Evolutionary conservation across 2,888 invertebrate genomes (phyloP), one percentile per base, ranked within the genome.

Genomic region (Octonoba sinensis): DNA sequence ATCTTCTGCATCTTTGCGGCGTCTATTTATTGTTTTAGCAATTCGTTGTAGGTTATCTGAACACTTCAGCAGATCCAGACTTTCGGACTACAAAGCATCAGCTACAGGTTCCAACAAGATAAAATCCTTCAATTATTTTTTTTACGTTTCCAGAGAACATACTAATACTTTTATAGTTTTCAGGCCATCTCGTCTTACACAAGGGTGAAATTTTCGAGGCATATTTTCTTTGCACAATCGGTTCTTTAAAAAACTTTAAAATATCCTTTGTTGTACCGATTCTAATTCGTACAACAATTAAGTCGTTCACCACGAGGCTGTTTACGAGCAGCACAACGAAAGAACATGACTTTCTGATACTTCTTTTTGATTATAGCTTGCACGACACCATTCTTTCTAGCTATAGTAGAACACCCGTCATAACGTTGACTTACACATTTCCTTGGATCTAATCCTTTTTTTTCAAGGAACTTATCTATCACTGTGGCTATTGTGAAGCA

Each of bases 161-260:
- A n/a, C n/a, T n/a, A n/a, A 57, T 22, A n/a, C 57, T 22, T 57
- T 57, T 57, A 15, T 54, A 54, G 6, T 54, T 54, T 15, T 54
- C n/a, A 12, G 57, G n/a, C 18, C 57, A 57, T 57, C 57, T 12
- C 4, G 22, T 57, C 4, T 57, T 24, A 57, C 57, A 57, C 2
- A 57, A 15, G 4, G 15, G 20, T 57, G 57, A 4, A 22, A 57
- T 57, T 11, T 57, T 57, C 11, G 57, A 24, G 22, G 22, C 57
- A 6, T 57, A 22, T 57, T 57, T 57, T 20, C 57, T 12, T 22
- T 24, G 4, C 57, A 57, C 11, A 18, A 6, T 24, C 24, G 57
- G 24, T 22, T 57, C 57, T 4, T 24, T 12, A 22, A 20, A 57
- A 57, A 57, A 57, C 20, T 15, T 57, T 20, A 57, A 22, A 22